Base-by-base conservation (phyloP, 2,797 vertebrate species). In the Liasis olivaceus region DNA sequence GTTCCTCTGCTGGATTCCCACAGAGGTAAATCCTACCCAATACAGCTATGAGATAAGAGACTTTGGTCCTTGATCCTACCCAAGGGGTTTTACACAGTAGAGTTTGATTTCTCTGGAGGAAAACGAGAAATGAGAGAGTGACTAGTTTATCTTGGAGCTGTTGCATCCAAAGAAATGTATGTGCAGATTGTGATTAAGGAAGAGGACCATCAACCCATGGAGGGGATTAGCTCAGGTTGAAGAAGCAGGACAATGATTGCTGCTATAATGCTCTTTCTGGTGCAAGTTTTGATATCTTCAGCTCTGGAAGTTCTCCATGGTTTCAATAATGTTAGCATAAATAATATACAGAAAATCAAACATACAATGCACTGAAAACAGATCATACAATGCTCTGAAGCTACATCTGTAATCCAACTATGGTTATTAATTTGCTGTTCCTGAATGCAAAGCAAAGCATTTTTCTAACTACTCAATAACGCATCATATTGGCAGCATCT, bases 251-350 rank as follows among this genome's bases (percentile, higher is more conserved):
- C 86, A 77, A 58, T 5, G 12, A 59, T 42, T 84, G 51, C 60
- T 59, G 47, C 56, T 81, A 89, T 86, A 84, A 56, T 31, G 3
- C 42, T 47, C 14, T 90, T 91, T 24, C 12, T 24, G 15, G 1
- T 62, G 28, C 36, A 58, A 2, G 81, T 94, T 31, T 93, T 91
- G 36, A 12, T n/a, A 90, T 22, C n/a, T 88, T 91, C 60, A 88
- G 31, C 85, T 92, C 69, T 91, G 17, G 26, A 36, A 15, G 14
- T 87, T 94, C 88, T 92, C 92, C 26, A 93, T 47, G 87, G 15
- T 15, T 94, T 0, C 0, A 86, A 60, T 22, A 13, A 93, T 36
- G 28, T 92, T 26, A 17, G 63, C 58, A 22, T 24, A 91, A 85
- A 77, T n/a, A 2, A 77, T 58, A 47, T 89, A 56, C 5, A 54